Evolutionary conservation across 2,113 vertebrate genomes (phyloP), one percentile per base, ranked within the genome.

Genomic region (Barbus barbus): DNA sequence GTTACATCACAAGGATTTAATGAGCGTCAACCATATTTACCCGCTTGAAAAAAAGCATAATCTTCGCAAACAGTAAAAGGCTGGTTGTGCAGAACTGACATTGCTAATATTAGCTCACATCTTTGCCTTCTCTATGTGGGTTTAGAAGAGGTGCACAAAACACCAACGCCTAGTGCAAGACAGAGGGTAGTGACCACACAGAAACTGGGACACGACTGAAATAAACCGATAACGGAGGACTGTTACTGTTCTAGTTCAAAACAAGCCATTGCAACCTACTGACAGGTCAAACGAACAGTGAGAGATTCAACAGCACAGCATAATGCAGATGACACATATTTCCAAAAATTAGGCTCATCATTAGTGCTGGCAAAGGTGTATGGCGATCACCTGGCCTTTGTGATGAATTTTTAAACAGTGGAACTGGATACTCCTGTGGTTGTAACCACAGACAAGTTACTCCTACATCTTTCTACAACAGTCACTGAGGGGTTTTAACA

Each of bases 381-480:
- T 0, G 24, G 24, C 2, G 5, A 33, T 12, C 13, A 83, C 51
- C 33, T 16, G 31, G 16, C 63, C 33, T 72, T 9, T 53, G 20
- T 31, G 51, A 71, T 78, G 2, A 4, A 78, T 24, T 44, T 78
- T 31, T 58, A 71, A 71, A 72, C 2, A 11, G 1, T n/a, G 18
- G 18, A 51, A 83, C 65, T 44, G 31, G n/a, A 81, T 61, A 83
- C 13, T 77, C 22, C 41, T 51, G 44, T 5, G 20, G 18, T 60
- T 63, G 67, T 73, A 26, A 56, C 61, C 74, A 73, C 65, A 31
- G 72, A 79, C 60, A 82, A 48, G 33, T 36, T 76, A 65, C 41
- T 18, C 20, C 60, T 14, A 44, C 31, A 71, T 18, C 5, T 13
- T 14, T 63, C 9, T n/a, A 6, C 48, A 53, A 3, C 5, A 36